phyloP scores from a whole-genome alignment of 1,140 invertebrate genomes.

The Drosophila punjabiensis region DNA sequence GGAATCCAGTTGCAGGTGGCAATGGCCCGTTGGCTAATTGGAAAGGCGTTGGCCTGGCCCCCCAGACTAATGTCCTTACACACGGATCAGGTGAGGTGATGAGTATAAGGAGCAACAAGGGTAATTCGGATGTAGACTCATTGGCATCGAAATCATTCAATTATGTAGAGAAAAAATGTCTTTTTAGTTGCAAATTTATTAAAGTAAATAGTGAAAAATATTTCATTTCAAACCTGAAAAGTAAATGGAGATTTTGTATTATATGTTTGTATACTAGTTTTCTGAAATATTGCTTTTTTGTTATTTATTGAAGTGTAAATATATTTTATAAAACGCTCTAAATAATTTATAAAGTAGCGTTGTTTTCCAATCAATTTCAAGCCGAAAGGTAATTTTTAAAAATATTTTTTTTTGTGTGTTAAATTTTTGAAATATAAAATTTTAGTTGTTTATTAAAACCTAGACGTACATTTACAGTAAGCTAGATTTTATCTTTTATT shows the following conservation, averaged over 20 bases:
- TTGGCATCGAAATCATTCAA: not conserved
- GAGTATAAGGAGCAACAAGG: not conserved
- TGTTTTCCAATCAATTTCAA: no score
- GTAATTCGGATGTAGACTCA: constrained; percentile 8
- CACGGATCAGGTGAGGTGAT: not conserved
- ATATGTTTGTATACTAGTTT: not conserved
- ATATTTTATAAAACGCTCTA: no score
- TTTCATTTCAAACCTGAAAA: not conserved
- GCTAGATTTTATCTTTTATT: no score
- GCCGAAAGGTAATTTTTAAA: no score
- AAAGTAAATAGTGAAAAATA: no score
- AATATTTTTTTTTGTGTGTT: no score
- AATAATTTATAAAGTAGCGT: no score
- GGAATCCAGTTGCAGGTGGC: constrained; percentile 65
- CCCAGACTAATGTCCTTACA: constrained; percentile 39
- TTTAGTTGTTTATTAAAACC: no score
- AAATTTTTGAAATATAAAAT: no score
- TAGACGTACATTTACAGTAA: no score
- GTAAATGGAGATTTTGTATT: not conserved
- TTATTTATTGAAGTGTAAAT: no score
- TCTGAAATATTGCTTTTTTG: no score
- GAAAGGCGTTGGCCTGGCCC: constrained; percentile 30
- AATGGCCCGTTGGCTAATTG: constrained; percentile 46
- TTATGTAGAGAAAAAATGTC: not conserved
- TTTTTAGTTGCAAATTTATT: not conserved